Evolutionary conservation across 2,113 vertebrate species (phyloP).

Genomic region (Suricata suricatta): DNA sequence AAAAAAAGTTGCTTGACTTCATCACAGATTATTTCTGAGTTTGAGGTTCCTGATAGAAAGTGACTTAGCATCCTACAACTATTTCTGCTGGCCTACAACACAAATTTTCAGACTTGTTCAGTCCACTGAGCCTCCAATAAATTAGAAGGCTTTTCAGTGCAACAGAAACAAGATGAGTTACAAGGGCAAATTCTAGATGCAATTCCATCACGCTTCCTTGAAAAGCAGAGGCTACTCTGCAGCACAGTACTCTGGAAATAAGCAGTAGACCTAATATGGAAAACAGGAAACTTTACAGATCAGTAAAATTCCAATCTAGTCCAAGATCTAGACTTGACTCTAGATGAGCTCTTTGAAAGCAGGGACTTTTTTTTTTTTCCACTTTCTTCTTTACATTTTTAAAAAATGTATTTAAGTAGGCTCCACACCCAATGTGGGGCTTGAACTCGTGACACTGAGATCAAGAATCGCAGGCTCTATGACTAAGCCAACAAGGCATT

Average conservation of each 20-base stretch:
- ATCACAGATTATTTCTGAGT: neutral
- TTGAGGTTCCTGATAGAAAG: neutral
- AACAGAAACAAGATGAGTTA: neutral
- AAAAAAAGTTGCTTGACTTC: constrained; percentile 13
- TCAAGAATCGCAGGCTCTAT: too few relatives aligned
- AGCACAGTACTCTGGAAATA: neutral
- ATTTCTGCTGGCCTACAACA: neutral
- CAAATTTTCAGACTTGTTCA: neutral
- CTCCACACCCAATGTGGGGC: too few relatives aligned
- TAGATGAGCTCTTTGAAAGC: neutral
- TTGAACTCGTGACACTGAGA: too few relatives aligned
- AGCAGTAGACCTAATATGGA: neutral
- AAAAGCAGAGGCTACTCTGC: neutral
- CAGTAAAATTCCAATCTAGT: neutral
- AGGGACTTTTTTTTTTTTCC: neutral
- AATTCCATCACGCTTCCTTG: neutral
- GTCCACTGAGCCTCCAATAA: neutral
- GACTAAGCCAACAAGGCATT: too few relatives aligned
- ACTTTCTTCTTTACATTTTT: neutral
- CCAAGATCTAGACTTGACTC: neutral
- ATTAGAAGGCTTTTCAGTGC: neutral
- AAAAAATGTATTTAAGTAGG: too few relatives aligned
- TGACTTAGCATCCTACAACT: neutral
- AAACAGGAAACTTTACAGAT: neutral
- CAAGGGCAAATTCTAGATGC: neutral